Evolutionary conservation across 2,888 invertebrate genomes (phyloP).

Genomic region (Vandiemenella viatica): DNA sequence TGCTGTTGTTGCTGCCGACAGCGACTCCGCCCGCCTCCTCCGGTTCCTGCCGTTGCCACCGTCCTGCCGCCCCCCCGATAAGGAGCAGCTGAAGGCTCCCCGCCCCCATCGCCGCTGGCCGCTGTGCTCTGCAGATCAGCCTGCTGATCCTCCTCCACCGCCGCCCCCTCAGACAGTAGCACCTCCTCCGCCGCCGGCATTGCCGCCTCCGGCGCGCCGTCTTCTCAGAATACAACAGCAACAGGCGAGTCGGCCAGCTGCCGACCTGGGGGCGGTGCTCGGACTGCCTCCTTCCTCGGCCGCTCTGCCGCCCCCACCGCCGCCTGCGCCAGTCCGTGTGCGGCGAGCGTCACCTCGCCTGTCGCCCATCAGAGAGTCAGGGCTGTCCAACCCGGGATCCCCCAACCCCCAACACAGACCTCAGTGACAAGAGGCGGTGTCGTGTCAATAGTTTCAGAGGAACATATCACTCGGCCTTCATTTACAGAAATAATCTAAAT

Average conservation of each 20-base stretch:
- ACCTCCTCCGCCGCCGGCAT: conserved; percentile 25
- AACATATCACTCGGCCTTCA: no score
- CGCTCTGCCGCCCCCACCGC: conserved; percentile 17
- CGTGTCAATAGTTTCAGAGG: no score
- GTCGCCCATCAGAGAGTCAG: conserved; percentile 56
- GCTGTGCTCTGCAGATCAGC: conserved; percentile 17
- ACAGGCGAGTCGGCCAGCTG: no score
- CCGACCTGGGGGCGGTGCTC: conserved; percentile 4
- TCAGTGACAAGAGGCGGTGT: no score
- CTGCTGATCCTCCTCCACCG: conserved; percentile 11
- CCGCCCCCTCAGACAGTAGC: conserved; percentile 16
- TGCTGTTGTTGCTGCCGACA: background rate
- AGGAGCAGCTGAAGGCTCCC: background rate
- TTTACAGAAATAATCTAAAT: no score
- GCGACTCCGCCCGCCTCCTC: background rate
- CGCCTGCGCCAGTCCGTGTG: no score
- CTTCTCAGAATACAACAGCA: no score
- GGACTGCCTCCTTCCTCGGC: no score
- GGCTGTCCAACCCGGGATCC: conserved; percentile 52
- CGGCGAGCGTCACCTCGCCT: conserved; percentile 31
- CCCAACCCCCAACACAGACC: no score
- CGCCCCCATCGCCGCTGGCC: background rate
- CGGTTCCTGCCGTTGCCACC: background rate
- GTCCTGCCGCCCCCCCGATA: conserved; percentile 1
- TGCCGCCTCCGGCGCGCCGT: conserved; percentile 34